Evolutionary conservation across 2,797 vertebrate genomes (phyloP).

Genomic region (Catostomus latipinnis): DNA sequence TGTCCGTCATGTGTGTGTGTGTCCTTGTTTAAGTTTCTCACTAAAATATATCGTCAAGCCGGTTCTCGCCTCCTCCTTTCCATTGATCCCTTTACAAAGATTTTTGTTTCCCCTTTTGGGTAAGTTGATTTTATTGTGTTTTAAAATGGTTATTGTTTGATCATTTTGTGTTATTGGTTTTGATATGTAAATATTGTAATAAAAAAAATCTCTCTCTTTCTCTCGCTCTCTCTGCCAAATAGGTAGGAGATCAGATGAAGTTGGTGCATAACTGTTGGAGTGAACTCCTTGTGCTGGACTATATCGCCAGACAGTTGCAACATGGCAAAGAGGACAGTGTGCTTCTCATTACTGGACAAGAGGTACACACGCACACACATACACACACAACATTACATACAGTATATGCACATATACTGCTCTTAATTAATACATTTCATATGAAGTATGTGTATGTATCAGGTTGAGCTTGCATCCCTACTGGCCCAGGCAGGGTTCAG

Average conservation of each 20-base stretch:
- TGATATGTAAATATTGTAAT: too few relatives aligned
- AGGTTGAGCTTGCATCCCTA: constrained; percentile 84
- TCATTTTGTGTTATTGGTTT: too few relatives aligned
- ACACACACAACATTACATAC: background rate
- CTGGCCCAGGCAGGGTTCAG: constrained; percentile 77
- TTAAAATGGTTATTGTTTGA: too few relatives aligned
- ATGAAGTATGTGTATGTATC: constrained; percentile 31
- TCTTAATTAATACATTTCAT: background rate
- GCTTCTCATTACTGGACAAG: constrained; percentile 88
- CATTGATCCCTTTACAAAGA: too few relatives aligned
- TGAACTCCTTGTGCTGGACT: constrained; percentile 89
- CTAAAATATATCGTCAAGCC: too few relatives aligned
- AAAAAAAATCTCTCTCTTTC: too few relatives aligned
- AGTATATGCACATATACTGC: background rate
- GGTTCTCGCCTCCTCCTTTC: too few relatives aligned
- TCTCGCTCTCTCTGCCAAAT: background rate
- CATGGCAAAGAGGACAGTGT: constrained; percentile 84
- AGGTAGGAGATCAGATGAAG: constrained; percentile 95
- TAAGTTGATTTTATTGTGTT: too few relatives aligned
- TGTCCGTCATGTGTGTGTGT: too few relatives aligned
- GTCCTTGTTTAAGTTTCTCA: too few relatives aligned
- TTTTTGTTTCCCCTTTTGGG: too few relatives aligned
- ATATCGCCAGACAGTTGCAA: constrained; percentile 89
- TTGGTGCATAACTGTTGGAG: constrained; percentile 94
- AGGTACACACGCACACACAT: constrained; percentile 73